Base-by-base conservation (phyloP, 2,888 invertebrate genomes). In the Drosophila formosana region DNA sequence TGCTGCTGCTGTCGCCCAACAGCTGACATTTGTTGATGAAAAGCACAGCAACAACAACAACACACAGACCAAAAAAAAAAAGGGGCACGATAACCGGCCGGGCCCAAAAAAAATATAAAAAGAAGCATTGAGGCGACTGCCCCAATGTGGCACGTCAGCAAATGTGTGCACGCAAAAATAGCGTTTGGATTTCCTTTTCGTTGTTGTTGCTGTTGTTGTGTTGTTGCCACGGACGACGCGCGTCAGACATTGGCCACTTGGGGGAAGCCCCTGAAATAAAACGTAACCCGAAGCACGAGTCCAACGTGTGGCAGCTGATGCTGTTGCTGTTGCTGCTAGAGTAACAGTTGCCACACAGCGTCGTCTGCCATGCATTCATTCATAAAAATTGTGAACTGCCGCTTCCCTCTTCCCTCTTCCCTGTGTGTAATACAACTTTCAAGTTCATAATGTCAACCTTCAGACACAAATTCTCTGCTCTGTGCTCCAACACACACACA, bases 371-470 rank as follows among this genome's bases (percentile, higher is more conserved):
- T 81, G 83, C 87, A 89, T 82, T 89, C 87, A 88, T 84, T 88
- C 85, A 81, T 87, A 88, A 88, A 82, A 86, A 77, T 83, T 79
- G 81, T 34, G 55, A 28, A 3, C 51, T 45, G n/a, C 37, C 37
- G 37, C 37, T 37, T 37, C 23, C 30, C 53, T 8, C 34, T 26
- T 11, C 11, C 34, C n/a, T 23, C n/a, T n/a, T n/a, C n/a, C n/a
- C 11, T 9, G 18, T 11, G 66, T 47, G 77, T 74, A 77, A 74
- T 79, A 84, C 86, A 80, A 82, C 87, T 91, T 91, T 91, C 90
- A 91, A 91, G 90, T 91, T 91, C 90, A 91, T 87, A 90, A 90
- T 90, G 90, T 91, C 90, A 91, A 90, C 90, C 90, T 89, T 86
- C 89, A 81, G 72, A 80, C 82, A 78, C 77, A 64, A 66, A 65